Percentiles rank a stretch among this genome's conserved stretches.
phyloP scores from a whole-genome alignment of 2,888 invertebrate genomes.

The Orthosia incerta region DNA sequence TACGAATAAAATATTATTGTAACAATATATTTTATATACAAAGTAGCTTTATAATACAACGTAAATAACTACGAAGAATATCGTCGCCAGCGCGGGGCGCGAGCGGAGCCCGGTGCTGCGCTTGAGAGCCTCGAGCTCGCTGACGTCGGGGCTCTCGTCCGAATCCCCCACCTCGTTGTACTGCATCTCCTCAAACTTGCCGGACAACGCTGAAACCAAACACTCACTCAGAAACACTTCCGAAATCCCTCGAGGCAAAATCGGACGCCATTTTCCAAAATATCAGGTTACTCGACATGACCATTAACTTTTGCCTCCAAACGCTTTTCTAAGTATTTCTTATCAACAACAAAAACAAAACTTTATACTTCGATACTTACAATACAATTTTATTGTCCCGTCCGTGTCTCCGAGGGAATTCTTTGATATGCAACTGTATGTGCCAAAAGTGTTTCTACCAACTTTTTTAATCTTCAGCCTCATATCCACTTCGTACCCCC shows the following conservation, averaged over 20 bases:
- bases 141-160: slow-evolving; percentile 86
- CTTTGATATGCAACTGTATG: slow-evolving; percentile 94
- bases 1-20: slow-evolving; percentile 80
- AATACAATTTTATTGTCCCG: slow-evolving; percentile 93
- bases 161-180: slow-evolving; percentile 86
- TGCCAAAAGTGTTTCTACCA: slow-evolving; percentile 91
- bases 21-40: slow-evolving; percentile 90
- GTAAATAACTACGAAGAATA: slow-evolving; percentile 77
- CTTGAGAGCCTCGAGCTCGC: slow-evolving; percentile 87
- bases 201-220: slow-evolving; percentile 84
- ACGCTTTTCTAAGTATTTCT: slow-evolving; percentile 66
- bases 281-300: slow-evolving; percentile 78
- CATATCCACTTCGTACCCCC: slow-evolving; percentile 94
- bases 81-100: slow-evolving; percentile 64
- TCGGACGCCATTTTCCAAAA: slow-evolving; percentile 67
- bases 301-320: slow-evolving; percentile 76
- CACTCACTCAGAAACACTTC: slow-evolving; percentile 65
- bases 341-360: slow-evolving; percentile 57
- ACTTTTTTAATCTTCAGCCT: slow-evolving; percentile 93
- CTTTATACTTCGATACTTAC: slow-evolving; percentile 88
- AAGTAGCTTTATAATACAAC: slow-evolving; percentile 85
- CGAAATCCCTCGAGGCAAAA: slow-evolving; percentile 65
- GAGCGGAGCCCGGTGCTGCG: slow-evolving; percentile 77
- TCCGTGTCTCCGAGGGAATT: slow-evolving; percentile 94
- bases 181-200: slow-evolving; percentile 88